Conservation (phyloP, 2,797 vertebrate genomes). For the Knipowitschia caucasica region DNA sequence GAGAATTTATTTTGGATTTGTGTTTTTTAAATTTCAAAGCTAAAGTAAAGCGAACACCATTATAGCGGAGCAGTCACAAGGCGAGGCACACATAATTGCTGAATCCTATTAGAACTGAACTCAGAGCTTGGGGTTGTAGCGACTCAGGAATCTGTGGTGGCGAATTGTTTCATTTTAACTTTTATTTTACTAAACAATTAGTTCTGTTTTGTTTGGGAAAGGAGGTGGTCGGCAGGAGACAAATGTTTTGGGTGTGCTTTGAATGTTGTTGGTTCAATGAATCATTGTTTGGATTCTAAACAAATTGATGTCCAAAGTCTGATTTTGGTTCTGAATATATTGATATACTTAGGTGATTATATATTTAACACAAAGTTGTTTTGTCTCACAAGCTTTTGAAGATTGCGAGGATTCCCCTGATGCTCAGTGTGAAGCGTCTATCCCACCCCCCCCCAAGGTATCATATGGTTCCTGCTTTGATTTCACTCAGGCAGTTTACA, state of each 20-base stretch:
- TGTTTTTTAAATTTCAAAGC: neutral
- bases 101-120: constrained; percentile 1
- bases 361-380: neutral
- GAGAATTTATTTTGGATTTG: neutral
- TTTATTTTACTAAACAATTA: constrained; percentile 1
- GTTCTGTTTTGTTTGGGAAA: neutral
- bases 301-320: neutral
- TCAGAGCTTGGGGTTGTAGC: neutral
- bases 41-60: neutral
- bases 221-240: neutral
- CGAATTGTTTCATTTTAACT: constrained; percentile 1
- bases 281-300: neutral
- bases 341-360: neutral
- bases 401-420: constrained; percentile 18
- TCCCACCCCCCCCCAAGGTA: constrained; percentile 62
- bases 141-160: neutral
- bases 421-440: constrained; percentile 55
- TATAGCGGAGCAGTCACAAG: neutral
- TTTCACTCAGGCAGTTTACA: constrained; percentile 75
- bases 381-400: constrained; percentile 15
- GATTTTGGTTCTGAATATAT: neutral
- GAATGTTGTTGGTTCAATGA: neutral
- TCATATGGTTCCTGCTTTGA: constrained; percentile 73
- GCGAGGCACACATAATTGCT: neutral
- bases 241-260: neutral